Percentiles rank a stretch among this genome's conserved stretches.
Evolutionary conservation across 2,797 vertebrate species (phyloP).

Genomic region (Cercopithecus petaurista): DNA sequence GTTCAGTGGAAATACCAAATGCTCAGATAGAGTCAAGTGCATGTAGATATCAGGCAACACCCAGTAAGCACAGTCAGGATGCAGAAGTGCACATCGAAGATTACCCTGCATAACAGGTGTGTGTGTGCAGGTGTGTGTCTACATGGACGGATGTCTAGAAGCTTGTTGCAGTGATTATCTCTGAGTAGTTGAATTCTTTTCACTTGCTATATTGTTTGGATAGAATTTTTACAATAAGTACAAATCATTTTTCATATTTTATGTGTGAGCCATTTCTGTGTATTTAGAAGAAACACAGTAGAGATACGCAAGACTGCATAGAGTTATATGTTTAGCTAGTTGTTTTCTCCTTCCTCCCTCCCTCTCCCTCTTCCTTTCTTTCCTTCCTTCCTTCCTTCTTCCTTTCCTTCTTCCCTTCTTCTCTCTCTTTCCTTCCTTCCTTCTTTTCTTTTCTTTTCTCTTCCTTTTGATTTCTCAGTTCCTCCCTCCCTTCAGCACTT

Average conservation of each 20-base stretch:
- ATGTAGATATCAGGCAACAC: fast-evolving
- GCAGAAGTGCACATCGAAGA: fast-evolving
- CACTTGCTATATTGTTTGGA: neutral
- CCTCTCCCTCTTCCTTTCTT: too few relatives aligned
- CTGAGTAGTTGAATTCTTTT: neutral
- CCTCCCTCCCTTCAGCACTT: neutral
- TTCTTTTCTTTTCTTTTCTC: too few relatives aligned
- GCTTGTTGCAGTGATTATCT: neutral
- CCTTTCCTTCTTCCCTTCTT: too few relatives aligned
- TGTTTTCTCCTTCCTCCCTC: too few relatives aligned
- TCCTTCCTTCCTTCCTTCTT: too few relatives aligned
- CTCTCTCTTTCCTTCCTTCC: too few relatives aligned
- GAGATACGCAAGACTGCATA: neutral
- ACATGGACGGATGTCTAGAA: neutral
- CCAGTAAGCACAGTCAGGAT: neutral
- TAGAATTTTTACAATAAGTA: neutral
- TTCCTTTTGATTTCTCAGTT: neutral
- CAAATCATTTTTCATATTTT: neutral
- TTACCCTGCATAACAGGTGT: fast-evolving
- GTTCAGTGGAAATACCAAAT: neutral
- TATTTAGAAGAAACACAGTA: neutral
- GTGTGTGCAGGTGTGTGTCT: fast-evolving
- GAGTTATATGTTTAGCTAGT: neutral
- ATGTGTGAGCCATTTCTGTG: neutral
- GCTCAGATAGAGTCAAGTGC: neutral